These are phyloP conservation scores for Umimayanthus kanabou DNA, from an alignment of 92 coral and sea anemone genomes.

Conservation along the genomic window DNA sequence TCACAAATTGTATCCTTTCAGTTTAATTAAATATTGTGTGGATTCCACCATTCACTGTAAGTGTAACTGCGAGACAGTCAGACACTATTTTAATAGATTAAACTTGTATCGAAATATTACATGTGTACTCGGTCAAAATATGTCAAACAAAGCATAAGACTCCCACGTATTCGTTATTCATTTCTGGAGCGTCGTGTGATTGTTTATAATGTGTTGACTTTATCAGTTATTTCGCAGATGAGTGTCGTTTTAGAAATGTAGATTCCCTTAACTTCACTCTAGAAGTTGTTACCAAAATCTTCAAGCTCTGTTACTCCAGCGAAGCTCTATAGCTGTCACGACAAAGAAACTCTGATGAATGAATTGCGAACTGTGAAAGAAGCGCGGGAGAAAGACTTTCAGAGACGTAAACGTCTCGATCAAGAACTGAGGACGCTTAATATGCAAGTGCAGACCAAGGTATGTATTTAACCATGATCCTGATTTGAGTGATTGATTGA, in stretches of 20 bases:
- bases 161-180: not conserved
- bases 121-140: not conserved
- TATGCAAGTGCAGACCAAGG: conserved; percentile 78
- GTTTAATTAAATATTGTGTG: too few species aligned
- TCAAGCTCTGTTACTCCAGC: not conserved
- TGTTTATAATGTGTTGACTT: not conserved
- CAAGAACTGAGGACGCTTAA: conserved; percentile 75
- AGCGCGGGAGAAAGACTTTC: conserved; percentile 71
- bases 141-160: not conserved
- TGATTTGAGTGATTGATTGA: not conserved
- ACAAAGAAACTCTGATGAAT: conserved; percentile 63
- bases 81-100: not conserved
- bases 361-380: conserved; percentile 66
- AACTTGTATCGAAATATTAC: not conserved
- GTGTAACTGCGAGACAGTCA: not conserved
- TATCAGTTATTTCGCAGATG: not conserved
- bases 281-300: conserved; percentile 38
- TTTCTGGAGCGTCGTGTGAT: not conserved
- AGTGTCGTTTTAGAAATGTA: not conserved
- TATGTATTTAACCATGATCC: conserved; percentile 49
- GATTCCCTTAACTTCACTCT: conserved; percentile 15
- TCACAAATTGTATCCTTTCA: conserved; percentile 76
- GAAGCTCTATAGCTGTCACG: conserved; percentile 38
- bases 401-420: conserved; percentile 77
- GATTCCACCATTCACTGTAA: not conserved